A percentile compares a stretch with the other conserved stretches of the same genome.
Evolutionary conservation across 2,888 invertebrate genomes (phyloP).

Genomic region (Drosophila cognata): DNA sequence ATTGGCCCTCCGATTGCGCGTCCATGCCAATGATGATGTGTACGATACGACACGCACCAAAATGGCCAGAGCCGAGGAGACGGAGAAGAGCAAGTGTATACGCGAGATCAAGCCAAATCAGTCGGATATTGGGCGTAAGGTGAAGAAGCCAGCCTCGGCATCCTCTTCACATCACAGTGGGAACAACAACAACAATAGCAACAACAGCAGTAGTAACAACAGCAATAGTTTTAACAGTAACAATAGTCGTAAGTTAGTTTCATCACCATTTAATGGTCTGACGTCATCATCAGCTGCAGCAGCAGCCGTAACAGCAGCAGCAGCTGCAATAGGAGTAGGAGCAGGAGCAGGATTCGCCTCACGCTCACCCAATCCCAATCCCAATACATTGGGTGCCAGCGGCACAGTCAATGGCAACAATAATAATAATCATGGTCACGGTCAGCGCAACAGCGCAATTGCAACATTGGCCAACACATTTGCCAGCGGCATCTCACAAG

Average conservation of each 20-base stretch:
- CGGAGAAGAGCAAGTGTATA: constrained; percentile 97
- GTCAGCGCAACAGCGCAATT: constrained; percentile 59
- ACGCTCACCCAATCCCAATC: constrained; percentile 82
- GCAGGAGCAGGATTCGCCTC: constrained; percentile 47
- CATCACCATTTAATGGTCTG: constrained; percentile 78
- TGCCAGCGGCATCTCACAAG: constrained; percentile 81
- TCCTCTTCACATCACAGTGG: constrained; percentile 57
- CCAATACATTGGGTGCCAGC: constrained; percentile 78
- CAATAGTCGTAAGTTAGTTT: constrained; percentile 83
- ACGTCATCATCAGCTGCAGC: constrained; percentile 53
- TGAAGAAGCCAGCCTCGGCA: constrained; percentile 88
- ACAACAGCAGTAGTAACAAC: constrained; percentile 60
- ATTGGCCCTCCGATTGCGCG: constrained; percentile 94
- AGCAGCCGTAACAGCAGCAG: constrained; percentile 47
- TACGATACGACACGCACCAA: constrained; percentile 96
- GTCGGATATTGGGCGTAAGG: constrained; percentile 94
- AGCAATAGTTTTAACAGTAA: constrained; percentile 82
- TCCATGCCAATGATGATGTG: constrained; percentile 97
- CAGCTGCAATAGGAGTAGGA: constrained; percentile 21
- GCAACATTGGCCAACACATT: constrained; percentile 82
- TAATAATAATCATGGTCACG: constrained; percentile 7
- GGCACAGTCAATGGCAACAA: constrained; percentile 71
- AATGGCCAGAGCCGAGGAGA: constrained; percentile 96
- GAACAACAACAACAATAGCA: constrained; percentile 52
- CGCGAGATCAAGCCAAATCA: constrained; percentile 97